phyloP scores from a whole-genome alignment of 2,113 vertebrate genomes.

The Tachysurus fulvidraco region DNA sequence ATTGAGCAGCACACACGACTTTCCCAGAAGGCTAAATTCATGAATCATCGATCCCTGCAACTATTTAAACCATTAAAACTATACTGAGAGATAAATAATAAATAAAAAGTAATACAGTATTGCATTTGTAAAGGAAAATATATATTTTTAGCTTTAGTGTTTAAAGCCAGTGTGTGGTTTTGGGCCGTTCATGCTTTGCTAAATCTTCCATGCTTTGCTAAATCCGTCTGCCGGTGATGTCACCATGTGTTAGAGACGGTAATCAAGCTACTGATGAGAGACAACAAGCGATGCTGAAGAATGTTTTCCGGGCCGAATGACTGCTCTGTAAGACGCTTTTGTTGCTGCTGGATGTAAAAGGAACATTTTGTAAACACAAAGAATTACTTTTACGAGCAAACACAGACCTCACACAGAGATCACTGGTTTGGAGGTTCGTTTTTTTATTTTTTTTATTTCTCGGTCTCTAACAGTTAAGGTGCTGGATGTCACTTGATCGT shows the following conservation, averaged over 20 bases:
- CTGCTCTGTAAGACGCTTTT: not conserved
- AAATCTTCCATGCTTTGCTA: slow-evolving; percentile 4
- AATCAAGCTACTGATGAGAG: not conserved
- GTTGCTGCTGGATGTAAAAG: not conserved
- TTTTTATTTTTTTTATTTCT: not conserved
- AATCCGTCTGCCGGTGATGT: not conserved
- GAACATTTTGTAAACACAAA: not conserved
- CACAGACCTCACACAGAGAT: not conserved
- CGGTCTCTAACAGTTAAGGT: too few species aligned
- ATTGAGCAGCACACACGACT: not conserved
- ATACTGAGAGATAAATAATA: not conserved
- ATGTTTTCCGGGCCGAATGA: not conserved
- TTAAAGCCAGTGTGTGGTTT: not conserved
- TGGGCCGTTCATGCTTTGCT: not conserved
- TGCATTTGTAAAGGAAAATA: not conserved
- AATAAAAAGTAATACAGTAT: not conserved
- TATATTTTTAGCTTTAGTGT: not conserved
- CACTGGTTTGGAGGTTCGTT: not conserved
- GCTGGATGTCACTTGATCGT: too few species aligned
- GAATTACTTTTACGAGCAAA: not conserved
- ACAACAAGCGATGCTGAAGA: not conserved
- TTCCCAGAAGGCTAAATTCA: not conserved
- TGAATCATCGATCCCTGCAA: not conserved
- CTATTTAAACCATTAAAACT: not conserved
- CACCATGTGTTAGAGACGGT: not conserved